phyloP scores from a whole-genome alignment of 2,888 invertebrate species.

The Trissonchulus sp. region DNA sequence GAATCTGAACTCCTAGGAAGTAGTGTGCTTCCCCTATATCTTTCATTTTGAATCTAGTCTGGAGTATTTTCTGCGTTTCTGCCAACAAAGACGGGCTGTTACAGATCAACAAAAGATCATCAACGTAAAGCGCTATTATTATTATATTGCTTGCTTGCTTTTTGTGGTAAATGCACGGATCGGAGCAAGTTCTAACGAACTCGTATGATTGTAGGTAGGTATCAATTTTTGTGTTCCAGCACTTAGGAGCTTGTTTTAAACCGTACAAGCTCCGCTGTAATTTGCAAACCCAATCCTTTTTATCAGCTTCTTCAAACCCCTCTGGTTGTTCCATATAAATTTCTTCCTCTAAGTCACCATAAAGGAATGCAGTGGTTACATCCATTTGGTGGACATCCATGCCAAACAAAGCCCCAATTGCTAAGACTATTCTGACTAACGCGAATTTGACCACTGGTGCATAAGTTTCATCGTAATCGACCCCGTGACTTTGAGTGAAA shows the following conservation, averaged over 20 bases:
- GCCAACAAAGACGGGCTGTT: not conserved
- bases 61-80: not conserved
- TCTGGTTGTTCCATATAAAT: slow-evolving; percentile 39
- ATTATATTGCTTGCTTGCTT: not conserved
- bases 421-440: slow-evolving; percentile 37
- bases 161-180: not conserved
- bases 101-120: not conserved
- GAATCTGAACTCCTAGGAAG: not conserved
- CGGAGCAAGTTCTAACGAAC: no score
- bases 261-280: slow-evolving; percentile 34
- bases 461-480: slow-evolving; percentile 38
- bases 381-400: slow-evolving; percentile 16
- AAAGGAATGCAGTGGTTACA: slow-evolving; percentile 25
- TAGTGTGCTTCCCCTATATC: not conserved
- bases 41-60: slow-evolving; percentile 5
- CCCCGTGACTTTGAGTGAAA: slow-evolving; percentile 16
- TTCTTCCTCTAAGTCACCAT: slow-evolving; percentile 37
- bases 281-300: not conserved
- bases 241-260: slow-evolving; percentile 34
- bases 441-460: slow-evolving; percentile 35
- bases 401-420: slow-evolving; percentile 32
- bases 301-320: slow-evolving; percentile 30
- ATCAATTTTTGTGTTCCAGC: slow-evolving; percentile 37
- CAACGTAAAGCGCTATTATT: not conserved
- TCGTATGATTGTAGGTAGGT: no score